These are phyloP conservation scores for Cepaea hortensis DNA, from an alignment of 2,888 invertebrate genomes.

Conservation along the genomic window DNA sequence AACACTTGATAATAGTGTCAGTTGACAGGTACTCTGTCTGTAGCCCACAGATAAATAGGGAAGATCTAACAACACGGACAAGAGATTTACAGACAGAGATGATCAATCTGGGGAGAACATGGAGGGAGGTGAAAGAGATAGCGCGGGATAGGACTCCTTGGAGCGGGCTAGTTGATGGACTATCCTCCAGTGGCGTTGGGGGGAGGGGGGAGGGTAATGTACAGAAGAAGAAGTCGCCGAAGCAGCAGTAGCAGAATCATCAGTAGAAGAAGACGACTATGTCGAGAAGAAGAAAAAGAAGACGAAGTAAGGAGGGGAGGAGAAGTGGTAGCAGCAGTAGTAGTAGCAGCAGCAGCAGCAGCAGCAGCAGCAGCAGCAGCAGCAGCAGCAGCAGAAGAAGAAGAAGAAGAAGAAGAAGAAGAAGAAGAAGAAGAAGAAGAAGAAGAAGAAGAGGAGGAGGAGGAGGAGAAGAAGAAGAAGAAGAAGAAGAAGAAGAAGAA, in stretches of 20 bases:
- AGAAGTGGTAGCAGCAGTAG: not conserved
- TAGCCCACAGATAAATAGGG: too few relatives aligned
- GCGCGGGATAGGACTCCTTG: not conserved
- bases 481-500: slow-evolving; percentile 1
- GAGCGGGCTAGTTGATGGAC: too few relatives aligned
- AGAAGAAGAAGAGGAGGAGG: not conserved
- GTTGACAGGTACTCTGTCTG: too few relatives aligned
- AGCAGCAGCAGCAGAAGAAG: not conserved
- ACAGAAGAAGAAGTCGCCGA: not conserved
- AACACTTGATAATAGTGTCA: too few relatives aligned
- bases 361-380: not conserved
- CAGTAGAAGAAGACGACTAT: not conserved
- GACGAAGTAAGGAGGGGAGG: not conserved
- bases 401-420: not conserved
- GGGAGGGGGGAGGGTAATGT: too few relatives aligned
- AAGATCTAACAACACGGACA: too few relatives aligned
- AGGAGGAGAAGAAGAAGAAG: not conserved
- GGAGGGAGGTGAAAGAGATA: not conserved
- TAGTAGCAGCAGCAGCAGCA: slow-evolving; percentile 39
- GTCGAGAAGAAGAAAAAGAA: not conserved
- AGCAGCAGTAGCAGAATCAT: not conserved
- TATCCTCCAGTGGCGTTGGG: too few relatives aligned
- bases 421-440: not conserved
- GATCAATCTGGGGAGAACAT: too few relatives aligned
- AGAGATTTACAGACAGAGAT: too few relatives aligned